These are phyloP conservation scores for Nycticryphes semicollaris DNA, from an alignment of 2,113 vertebrate genomes.

Conservation along the genomic window DNA sequence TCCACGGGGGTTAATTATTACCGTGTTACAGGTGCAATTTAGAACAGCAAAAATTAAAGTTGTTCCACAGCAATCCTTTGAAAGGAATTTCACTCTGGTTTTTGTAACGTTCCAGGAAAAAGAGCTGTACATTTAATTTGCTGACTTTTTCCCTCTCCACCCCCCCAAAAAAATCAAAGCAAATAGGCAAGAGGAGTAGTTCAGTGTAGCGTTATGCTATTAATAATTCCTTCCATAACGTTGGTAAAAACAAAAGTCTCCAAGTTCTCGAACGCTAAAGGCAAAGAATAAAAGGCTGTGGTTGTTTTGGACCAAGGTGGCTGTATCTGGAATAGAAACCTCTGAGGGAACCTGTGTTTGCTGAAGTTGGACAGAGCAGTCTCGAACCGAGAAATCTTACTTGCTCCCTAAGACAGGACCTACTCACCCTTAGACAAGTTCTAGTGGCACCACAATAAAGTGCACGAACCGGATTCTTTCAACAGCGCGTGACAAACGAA, in stretches of 20 bases:
- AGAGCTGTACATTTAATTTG: constrained; percentile 62
- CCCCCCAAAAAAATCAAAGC: constrained; percentile 38
- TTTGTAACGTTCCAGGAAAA: constrained; percentile 67
- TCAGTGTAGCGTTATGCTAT: constrained; percentile 59
- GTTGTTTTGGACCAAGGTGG: constrained; percentile 64
- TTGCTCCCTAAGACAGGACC: constrained; percentile 61
- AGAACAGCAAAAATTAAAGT: constrained; percentile 56
- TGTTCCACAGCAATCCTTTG: constrained; percentile 69
- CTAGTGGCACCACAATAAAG: constrained; percentile 74
- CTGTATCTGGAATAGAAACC: constrained; percentile 61
- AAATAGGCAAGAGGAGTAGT: constrained; percentile 73
- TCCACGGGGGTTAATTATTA: constrained; percentile 59
- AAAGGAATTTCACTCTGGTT: constrained; percentile 73
- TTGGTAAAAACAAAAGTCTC: constrained; percentile 53
- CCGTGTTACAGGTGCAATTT: constrained; percentile 62
- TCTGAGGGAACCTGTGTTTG: constrained; percentile 60
- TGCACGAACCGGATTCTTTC: constrained; percentile 70
- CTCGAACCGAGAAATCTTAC: constrained; percentile 33
- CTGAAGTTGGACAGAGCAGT: constrained; percentile 69
- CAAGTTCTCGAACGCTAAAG: constrained; percentile 72
- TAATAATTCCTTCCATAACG: constrained; percentile 68
- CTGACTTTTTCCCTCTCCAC: constrained; percentile 32
- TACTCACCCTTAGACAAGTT: constrained; percentile 52
- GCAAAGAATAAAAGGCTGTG: constrained; percentile 42
- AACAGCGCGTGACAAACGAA: constrained; percentile 74